Base-by-base conservation (phyloP, 23 tunicate species). In the Diplosoma virens region DNA sequence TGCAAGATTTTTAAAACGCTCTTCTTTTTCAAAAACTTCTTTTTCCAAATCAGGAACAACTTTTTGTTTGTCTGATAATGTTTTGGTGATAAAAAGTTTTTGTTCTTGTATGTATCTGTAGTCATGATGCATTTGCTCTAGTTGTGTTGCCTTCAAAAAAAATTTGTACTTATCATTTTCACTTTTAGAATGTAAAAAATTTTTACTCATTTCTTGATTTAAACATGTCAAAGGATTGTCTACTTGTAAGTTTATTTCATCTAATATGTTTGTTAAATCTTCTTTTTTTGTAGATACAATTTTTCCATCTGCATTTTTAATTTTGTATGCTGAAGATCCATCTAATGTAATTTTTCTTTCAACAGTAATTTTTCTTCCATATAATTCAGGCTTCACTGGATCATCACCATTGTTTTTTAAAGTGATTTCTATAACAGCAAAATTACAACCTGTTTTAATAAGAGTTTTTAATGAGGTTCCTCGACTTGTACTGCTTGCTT, bases 161-260 rank as follows among this genome's bases (percentile, higher is more conserved):
- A 92, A 92, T 68, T 92, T 92, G 74, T 92, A 92, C 60, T 85
- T 92, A 72, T 92, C 97, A 33, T 47, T 48, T 59, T 85, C 97
- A 54, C 64, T 92, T 69, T 92, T 92, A 11, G 97, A 85, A 46
- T 85, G 91, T 0, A 92, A 81, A 64, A 92, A 85, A 36, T 85
- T 82, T 70, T 92, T 92, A 63, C 97, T 92, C 93, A 85, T 82
- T 68, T 92, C 97, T 59, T 92, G 97, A 64, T 85, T 85, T 30
- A 92, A 59, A 45, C 91, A 92, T 2, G 97, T 92, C 77, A 92
- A 53, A 0, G 97, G 97, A 50, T 92, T 92, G 30, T 92, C 97
- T 11, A 92, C 97, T 7, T 85, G 92, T 11, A 92, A 47, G 58
- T 92, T 85, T 1, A 92, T 76, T 32, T 92, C 83, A 61, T 92